phyloP scores from a whole-genome alignment of 2,888 invertebrate genomes.

The Ptilodon capucinus region DNA sequence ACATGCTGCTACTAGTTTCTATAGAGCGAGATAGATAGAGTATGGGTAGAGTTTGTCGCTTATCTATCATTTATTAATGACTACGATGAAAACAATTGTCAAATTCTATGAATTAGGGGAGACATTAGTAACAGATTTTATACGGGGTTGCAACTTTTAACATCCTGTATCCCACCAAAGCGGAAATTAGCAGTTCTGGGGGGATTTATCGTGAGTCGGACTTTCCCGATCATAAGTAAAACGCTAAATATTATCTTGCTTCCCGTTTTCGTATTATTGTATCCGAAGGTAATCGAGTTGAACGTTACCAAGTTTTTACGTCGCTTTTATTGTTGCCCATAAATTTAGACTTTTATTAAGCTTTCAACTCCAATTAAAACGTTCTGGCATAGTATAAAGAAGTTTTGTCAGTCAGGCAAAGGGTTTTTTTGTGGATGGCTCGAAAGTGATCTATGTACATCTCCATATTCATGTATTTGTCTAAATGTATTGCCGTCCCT shows the following conservation, averaged over 20 bases:
- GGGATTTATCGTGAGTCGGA: not conserved
- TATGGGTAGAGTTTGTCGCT: too few species aligned
- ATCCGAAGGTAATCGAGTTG: constrained; percentile 30
- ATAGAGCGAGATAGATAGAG: too few species aligned
- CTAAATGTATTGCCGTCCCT: not conserved
- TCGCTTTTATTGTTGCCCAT: constrained; percentile 33
- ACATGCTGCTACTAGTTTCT: too few species aligned
- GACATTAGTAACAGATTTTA: too few species aligned
- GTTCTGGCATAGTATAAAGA: constrained; percentile 15
- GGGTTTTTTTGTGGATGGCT: not conserved
- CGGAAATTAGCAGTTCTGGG: not conserved
- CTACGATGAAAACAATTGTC: too few species aligned
- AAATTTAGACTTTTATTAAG: constrained; percentile 32
- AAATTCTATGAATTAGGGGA: too few species aligned
- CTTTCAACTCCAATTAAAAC: constrained; percentile 34
- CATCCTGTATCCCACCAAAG: not conserved
- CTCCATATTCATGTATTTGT: not conserved
- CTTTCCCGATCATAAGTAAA: constrained; percentile 3
- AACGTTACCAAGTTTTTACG: constrained; percentile 34
- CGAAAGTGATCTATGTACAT: not conserved
- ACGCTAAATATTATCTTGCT: constrained; percentile 9
- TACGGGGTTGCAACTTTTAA: too few species aligned
- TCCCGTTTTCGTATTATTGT: constrained; percentile 14
- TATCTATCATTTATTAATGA: too few species aligned
- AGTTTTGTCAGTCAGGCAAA: constrained; percentile 17